Conservation (phyloP, 2,888 invertebrate species). For the Neoascia interrupta region DNA sequence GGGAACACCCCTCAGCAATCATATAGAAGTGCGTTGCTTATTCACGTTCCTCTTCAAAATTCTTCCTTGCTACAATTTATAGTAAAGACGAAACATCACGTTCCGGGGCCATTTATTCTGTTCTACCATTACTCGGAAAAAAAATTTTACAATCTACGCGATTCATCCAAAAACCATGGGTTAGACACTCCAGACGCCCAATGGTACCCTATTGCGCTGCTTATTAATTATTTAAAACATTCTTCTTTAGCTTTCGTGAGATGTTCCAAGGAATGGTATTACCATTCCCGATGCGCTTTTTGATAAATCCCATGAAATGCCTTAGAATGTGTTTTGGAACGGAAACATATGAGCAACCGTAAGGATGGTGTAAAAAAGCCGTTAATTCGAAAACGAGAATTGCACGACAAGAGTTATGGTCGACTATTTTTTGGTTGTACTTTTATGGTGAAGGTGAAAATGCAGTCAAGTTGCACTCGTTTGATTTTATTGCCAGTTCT, state of each 20-base stretch:
- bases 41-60: too few species aligned
- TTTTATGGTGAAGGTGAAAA: constrained; percentile 17
- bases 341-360: constrained; percentile 20
- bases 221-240: constrained; percentile 68
- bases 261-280: constrained; percentile 17
- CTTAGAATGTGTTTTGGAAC: background rate
- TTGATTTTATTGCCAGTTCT: constrained; percentile 66
- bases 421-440: constrained; percentile 57
- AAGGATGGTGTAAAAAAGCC: constrained; percentile 57
- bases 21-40: constrained; percentile 58
- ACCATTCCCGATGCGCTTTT: constrained; percentile 66
- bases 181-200: constrained; percentile 48
- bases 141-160: constrained; percentile 52
- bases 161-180: constrained; percentile 55
- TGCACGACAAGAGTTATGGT: constrained; percentile 67
- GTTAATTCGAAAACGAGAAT: constrained; percentile 64
- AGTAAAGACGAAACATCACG: constrained; percentile 60
- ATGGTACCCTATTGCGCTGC: constrained; percentile 55
- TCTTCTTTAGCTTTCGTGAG: constrained; percentile 19
- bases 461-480: constrained; percentile 56
- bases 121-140: constrained; percentile 6
- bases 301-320: constrained; percentile 60
- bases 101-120: constrained; percentile 64
- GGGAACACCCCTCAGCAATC: constrained; percentile 31
- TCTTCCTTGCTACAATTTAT: constrained; percentile 65